A percentile compares a stretch with the other conserved stretches of the same genome.
These are phyloP conservation scores for Uropsilus gracilis DNA, from an alignment of 2,113 vertebrate genomes.

Conservation along the genomic window DNA sequence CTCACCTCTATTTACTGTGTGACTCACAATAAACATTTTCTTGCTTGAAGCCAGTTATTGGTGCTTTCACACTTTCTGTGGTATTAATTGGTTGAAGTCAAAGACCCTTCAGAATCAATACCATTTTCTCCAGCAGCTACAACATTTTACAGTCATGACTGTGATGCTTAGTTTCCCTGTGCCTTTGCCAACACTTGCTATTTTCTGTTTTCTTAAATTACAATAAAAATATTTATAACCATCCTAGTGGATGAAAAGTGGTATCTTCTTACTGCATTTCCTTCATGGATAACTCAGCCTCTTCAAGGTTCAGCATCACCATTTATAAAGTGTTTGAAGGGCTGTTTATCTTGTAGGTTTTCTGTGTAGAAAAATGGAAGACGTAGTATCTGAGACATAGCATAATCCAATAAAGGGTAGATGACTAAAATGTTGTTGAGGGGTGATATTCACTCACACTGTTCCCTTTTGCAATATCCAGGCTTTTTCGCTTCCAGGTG, in stretches of 20 bases:
- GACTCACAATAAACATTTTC: too few relatives aligned
- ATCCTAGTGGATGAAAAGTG: background rate
- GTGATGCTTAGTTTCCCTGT: too few relatives aligned
- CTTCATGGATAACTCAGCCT: too few relatives aligned
- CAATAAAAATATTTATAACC: background rate
- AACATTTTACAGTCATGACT: too few relatives aligned
- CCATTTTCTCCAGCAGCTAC: too few relatives aligned
- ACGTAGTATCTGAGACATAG: background rate
- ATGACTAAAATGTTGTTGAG: background rate
- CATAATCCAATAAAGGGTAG: background rate
- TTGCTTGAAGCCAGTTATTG: too few relatives aligned
- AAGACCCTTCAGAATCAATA: too few relatives aligned
- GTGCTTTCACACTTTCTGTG: too few relatives aligned
- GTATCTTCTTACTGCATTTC: too few relatives aligned
- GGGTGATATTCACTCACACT: background rate
- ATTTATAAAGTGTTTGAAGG: background rate
- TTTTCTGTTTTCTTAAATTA: background rate
- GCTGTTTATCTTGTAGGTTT: background rate
- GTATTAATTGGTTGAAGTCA: too few relatives aligned
- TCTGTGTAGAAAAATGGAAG: background rate
- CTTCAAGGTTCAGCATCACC: background rate
- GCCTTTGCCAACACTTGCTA: too few relatives aligned
- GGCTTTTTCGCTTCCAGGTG: background rate
- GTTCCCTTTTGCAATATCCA: background rate
- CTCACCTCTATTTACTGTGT: too few relatives aligned